These are phyloP conservation scores for Anas platyrhynchos DNA, from an alignment of 2,113 vertebrate species.

Conservation along the genomic window DNA sequence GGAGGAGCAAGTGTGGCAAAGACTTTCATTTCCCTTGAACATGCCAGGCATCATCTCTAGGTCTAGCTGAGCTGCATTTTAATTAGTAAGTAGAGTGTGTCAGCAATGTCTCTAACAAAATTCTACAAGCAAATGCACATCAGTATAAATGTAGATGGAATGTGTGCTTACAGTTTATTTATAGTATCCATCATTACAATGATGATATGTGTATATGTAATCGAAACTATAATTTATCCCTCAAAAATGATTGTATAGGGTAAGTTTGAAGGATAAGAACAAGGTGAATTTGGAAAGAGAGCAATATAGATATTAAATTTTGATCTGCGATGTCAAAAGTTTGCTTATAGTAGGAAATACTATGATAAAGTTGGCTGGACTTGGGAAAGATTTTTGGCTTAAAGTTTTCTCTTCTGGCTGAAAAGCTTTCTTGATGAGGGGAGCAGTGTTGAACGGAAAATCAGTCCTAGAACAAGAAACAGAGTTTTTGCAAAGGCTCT, in stretches of 20 bases:
- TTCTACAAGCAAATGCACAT: not conserved
- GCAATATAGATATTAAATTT: not conserved
- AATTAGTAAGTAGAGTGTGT: not conserved
- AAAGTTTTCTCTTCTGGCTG: not conserved
- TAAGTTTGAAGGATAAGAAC: not conserved
- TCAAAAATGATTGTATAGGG: not conserved
- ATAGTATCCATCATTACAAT: not conserved
- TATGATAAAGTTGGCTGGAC: not conserved
- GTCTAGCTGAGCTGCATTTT: not conserved
- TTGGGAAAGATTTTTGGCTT: not conserved
- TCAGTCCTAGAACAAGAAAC: not conserved
- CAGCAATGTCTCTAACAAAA: not conserved
- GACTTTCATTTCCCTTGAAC: not conserved
- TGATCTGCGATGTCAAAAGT: not conserved
- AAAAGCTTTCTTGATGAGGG: not conserved
- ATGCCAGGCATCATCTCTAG: not conserved
- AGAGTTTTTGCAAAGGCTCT: not conserved
- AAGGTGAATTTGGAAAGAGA: not conserved
- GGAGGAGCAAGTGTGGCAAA: not conserved
- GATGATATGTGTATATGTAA: not conserved
- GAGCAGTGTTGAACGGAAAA: not conserved
- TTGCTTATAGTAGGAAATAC: constrained; percentile 12
- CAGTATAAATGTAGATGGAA: not conserved
- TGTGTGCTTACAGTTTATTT: not conserved
- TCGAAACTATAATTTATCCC: not conserved